Conservation (phyloP, 2,888 invertebrate species). For the Stenodema calcarata region DNA sequence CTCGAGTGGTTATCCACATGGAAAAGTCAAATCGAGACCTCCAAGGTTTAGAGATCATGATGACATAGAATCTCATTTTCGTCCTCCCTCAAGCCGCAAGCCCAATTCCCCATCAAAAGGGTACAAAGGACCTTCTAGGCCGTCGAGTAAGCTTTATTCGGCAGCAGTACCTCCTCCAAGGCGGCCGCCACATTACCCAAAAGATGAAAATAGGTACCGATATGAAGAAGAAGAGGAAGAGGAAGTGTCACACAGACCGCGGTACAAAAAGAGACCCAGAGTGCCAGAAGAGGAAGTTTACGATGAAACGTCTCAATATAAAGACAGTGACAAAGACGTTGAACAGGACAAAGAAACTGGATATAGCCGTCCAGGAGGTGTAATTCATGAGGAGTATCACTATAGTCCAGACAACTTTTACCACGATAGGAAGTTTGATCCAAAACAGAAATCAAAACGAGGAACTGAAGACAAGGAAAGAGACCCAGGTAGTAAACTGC, state of each 20-base stretch:
- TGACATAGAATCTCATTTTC: constrained; percentile 15
- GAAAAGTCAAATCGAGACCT: constrained; percentile 9
- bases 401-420: constrained; percentile 42
- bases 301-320: constrained; percentile 15
- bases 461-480: constrained; percentile 20
- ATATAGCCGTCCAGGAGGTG: background rate
- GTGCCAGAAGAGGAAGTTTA: constrained; percentile 34
- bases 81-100: constrained; percentile 29
- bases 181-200: constrained; percentile 29
- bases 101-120: background rate
- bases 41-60: background rate
- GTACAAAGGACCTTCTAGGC: background rate
- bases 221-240: constrained; percentile 50
- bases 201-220: constrained; percentile 14
- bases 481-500: background rate
- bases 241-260: background rate
- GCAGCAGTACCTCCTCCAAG: constrained; percentile 49
- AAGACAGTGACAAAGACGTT: background rate
- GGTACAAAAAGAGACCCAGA: constrained; percentile 7
- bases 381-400: constrained; percentile 21
- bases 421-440: constrained; percentile 50
- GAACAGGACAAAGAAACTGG: constrained; percentile 3
- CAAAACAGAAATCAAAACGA: constrained; percentile 31
- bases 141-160: constrained; percentile 51
- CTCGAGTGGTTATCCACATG: constrained; percentile 53